Conservation (phyloP, 2,113 vertebrate genomes). For the Tragelaphus strepsiceros region DNA sequence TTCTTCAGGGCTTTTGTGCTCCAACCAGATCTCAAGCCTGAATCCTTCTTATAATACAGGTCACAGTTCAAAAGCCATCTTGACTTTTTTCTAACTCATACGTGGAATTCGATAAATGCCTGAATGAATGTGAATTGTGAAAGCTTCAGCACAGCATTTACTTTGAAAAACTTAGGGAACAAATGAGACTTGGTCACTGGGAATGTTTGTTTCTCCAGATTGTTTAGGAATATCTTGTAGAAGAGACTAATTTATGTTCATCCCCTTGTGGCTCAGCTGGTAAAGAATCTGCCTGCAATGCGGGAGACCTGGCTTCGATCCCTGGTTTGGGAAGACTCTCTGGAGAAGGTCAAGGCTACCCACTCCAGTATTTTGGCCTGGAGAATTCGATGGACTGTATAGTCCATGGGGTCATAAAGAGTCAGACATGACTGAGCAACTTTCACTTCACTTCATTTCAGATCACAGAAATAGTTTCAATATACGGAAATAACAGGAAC, state of each 20-base stretch:
- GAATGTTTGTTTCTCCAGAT: neutral
- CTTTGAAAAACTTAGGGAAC: neutral
- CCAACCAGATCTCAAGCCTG: neutral
- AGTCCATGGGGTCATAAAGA: neutral
- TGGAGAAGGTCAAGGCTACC: neutral
- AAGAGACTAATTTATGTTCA: neutral
- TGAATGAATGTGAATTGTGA: neutral
- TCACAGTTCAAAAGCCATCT: neutral
- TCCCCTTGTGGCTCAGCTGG: neutral
- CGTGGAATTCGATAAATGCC: neutral
- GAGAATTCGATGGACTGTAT: neutral
- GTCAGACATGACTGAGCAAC: rapidly evolving
- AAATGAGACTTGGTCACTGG: neutral
- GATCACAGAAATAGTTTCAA: neutral
- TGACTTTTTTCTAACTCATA: neutral
- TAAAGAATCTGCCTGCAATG: neutral
- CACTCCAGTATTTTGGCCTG: neutral
- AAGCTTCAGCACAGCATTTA: neutral
- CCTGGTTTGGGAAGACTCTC: neutral
- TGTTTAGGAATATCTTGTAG: neutral
- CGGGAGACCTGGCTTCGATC: neutral
- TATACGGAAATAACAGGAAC: neutral
- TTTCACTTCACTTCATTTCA: neutral
- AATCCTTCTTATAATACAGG: neutral
- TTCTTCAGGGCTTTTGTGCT: neutral